Evolutionary conservation across 2,797 vertebrate genomes (phyloP), one percentile per base, ranked within the genome.

Genomic region (Microhierax caerulescens): DNA sequence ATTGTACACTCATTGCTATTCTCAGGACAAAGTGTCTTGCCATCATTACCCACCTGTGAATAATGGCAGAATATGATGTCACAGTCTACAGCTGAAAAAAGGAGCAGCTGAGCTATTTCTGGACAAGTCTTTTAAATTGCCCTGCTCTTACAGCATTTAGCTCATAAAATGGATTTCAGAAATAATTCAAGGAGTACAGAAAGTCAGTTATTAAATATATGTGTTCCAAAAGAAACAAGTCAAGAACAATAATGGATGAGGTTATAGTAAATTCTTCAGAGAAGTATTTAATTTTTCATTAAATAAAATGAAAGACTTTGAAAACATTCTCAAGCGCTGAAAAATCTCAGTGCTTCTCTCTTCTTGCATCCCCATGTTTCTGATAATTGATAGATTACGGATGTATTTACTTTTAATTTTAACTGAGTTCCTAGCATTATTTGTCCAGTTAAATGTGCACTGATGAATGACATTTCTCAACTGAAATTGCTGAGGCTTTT

Each of bases 331-430:
- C 27, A 91, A 86, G 65, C 11, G 13, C n/a, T 54, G 61, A 81
- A 85, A 57, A 93, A 69, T 18, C 74, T 94, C 61, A 61, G 5
- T 23, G 41, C 28, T 92, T 47, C 67, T 61, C 61, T 80, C 20
- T 36, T 68, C 57, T 53, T 82, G 69, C n/a, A 73, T 61, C 8
- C 27, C 27, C 50, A 61, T 0, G 0, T 81, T 91, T 92, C 69
- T 69, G 73, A 51, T 59, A 94, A 90, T 7, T 84, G 76, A 90
- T 32, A 90, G 72, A 81, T 76, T 93, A 88, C 23, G 84, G 76
- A 73, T 84, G 36, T 86, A 88, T 92, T 95, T 95, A 80, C 82
- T 86, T 93, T 88, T 73, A 81, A 86, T 88, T 63, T 63, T 39
- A 93, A 90, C 36, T 1, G 4, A 75, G 63, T 86, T 88, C 47